Percentiles rank a stretch among this genome's conserved stretches.
Conservation (phyloP, 2,113 vertebrate species). For the Okapia johnstoni region DNA sequence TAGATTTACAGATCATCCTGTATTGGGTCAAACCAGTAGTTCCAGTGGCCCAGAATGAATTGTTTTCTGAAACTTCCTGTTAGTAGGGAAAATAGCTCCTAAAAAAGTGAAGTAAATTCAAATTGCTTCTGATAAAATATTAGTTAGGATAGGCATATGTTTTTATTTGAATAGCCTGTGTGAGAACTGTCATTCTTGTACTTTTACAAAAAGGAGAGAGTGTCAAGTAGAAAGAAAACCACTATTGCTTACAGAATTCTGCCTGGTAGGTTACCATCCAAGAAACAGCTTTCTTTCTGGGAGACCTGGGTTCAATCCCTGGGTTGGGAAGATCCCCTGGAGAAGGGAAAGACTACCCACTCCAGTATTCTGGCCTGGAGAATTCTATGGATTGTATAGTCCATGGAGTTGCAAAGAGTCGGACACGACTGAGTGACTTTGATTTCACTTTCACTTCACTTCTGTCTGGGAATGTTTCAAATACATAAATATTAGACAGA, state of each 20-base stretch:
- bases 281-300: neutral
- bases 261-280: neutral
- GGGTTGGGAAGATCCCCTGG: no score
- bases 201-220: neutral
- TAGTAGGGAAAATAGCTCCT: neutral
- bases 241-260: neutral
- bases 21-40: neutral
- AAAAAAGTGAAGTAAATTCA: neutral
- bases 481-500: neutral
- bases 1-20: neutral
- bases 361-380: no score
- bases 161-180: conserved; percentile 5
- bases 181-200: neutral
- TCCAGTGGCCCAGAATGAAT: conserved; percentile 13
- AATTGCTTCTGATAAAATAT: neutral
- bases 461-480: neutral
- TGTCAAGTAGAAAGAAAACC: neutral
- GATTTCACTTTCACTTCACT: no score
- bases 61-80: conserved; percentile 24
- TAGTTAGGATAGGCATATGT: neutral
- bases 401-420: no score
- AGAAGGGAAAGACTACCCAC: no score
- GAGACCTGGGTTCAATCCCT: no score
- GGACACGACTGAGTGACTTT: no score
- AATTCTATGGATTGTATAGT: no score